A percentile compares a stretch with the other conserved stretches of the same genome.
These are phyloP conservation scores for Mola mola DNA, from an alignment of 2,113 vertebrate species.

Conservation along the genomic window DNA sequence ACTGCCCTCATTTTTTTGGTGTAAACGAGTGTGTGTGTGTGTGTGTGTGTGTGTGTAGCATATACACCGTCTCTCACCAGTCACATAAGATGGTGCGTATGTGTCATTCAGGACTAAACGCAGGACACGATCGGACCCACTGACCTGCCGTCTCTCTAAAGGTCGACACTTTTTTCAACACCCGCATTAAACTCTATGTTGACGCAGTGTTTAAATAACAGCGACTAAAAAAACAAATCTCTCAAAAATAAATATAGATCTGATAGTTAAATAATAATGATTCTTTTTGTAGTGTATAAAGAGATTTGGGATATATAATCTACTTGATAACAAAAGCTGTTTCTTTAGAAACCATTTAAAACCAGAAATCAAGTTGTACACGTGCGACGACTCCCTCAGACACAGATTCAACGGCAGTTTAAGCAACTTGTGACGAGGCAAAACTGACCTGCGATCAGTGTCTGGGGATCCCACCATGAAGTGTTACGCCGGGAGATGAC, in stretches of 20 bases:
- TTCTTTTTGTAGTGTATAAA: slow-evolving; percentile 62
- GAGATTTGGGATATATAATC: slow-evolving; percentile 74
- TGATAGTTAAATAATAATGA: slow-evolving; percentile 68
- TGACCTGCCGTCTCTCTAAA: slow-evolving; percentile 16
- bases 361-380: slow-evolving; percentile 45
- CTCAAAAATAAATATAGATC: slow-evolving; percentile 80
- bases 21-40: no score
- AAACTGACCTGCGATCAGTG: slow-evolving; percentile 54
- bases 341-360: slow-evolving; percentile 56
- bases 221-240: slow-evolving; percentile 57
- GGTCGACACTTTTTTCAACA: slow-evolving; percentile 25
- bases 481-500: slow-evolving; percentile 23
- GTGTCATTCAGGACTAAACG: slow-evolving; percentile 14
- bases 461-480: slow-evolving; percentile 9
- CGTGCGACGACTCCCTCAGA: slow-evolving; percentile 20
- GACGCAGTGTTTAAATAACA: slow-evolving; percentile 52
- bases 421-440: slow-evolving; percentile 10
- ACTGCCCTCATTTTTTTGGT: no score
- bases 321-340: slow-evolving; percentile 64
- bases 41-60: no score
- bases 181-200: slow-evolving; percentile 32
- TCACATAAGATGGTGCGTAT: slow-evolving; percentile 2
- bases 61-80: no score
- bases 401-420: slow-evolving; percentile 11
- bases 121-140: slow-evolving; percentile 7